Percentiles rank a stretch among this genome's conserved stretches.
Conservation (phyloP, 2,797 vertebrate species). For the Lemur catta region DNA sequence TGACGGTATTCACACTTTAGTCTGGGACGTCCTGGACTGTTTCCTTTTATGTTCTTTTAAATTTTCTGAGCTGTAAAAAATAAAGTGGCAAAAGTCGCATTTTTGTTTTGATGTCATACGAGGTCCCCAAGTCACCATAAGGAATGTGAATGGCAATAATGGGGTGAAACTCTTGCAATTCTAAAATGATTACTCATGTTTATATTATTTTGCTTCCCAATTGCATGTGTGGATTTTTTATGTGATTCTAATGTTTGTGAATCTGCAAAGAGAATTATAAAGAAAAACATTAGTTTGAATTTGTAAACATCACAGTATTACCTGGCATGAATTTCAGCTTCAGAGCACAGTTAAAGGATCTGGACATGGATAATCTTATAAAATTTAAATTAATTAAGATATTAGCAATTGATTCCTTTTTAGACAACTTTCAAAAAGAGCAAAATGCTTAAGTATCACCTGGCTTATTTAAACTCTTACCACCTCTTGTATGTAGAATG, state of each 20-base stretch:
- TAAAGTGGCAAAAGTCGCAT: constrained; percentile 83
- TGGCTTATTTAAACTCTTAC: constrained; percentile 70
- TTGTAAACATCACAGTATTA: constrained; percentile 72
- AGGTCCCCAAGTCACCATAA: constrained; percentile 83
- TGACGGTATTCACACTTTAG: constrained; percentile 59
- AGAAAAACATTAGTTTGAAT: constrained; percentile 73
- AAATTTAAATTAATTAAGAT: background rate
- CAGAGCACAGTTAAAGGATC: constrained; percentile 81
- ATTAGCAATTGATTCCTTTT: constrained; percentile 1
- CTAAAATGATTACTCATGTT: constrained; percentile 79
- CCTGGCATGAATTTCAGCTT: constrained; percentile 76
- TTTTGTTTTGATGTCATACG: constrained; percentile 83
- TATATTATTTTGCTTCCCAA: constrained; percentile 79
- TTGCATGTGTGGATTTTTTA: constrained; percentile 82
- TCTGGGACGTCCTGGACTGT: constrained; percentile 78
- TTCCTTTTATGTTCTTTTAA: constrained; percentile 90
- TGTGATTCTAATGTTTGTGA: constrained; percentile 81
- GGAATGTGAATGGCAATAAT: constrained; percentile 84
- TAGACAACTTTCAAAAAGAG: constrained; percentile 11
- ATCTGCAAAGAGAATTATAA: constrained; percentile 77
- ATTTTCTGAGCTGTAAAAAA: constrained; percentile 80
- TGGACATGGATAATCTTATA: constrained; percentile 75
- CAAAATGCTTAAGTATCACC: background rate
- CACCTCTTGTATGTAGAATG: constrained; percentile 32
- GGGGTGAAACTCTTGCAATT: constrained; percentile 78